Evolutionary conservation across 2,888 invertebrate genomes (phyloP).

Genomic region (Drosophila macrothrix): DNA sequence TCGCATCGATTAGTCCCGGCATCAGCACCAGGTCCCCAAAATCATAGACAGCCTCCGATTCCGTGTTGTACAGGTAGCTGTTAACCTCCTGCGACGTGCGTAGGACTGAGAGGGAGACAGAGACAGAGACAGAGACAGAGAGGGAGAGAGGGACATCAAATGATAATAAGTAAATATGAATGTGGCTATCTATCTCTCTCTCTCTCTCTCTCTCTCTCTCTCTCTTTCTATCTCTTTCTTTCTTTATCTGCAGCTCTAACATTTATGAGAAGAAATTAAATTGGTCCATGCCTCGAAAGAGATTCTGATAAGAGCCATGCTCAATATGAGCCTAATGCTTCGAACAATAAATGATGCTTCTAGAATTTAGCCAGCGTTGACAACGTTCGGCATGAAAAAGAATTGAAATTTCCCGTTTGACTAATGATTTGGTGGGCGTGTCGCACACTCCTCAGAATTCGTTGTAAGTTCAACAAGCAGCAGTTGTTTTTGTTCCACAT

Average conservation of each 20-base stretch:
- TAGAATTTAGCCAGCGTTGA: not conserved
- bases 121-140: not conserved
- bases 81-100: constrained; percentile 85
- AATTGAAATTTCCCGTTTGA: not conserved
- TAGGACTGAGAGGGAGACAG: constrained; percentile 82
- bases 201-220: not conserved
- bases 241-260: not conserved
- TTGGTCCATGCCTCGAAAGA: not conserved
- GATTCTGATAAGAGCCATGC: not conserved
- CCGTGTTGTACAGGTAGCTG: constrained; percentile 85
- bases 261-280: not conserved
- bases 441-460: not conserved
- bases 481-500: not conserved
- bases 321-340: not conserved
- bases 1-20: constrained; percentile 90
- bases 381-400: not conserved
- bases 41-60: constrained; percentile 86
- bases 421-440: not conserved
- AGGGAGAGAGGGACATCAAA: not conserved
- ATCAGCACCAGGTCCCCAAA: constrained; percentile 87
- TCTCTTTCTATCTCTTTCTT: too few relatives aligned
- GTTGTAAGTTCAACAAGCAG: not conserved
- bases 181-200: not conserved
- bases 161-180: not conserved
- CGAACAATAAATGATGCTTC: not conserved